Conservation (phyloP, 2,888 invertebrate species). For the Osmoderma eremita region DNA sequence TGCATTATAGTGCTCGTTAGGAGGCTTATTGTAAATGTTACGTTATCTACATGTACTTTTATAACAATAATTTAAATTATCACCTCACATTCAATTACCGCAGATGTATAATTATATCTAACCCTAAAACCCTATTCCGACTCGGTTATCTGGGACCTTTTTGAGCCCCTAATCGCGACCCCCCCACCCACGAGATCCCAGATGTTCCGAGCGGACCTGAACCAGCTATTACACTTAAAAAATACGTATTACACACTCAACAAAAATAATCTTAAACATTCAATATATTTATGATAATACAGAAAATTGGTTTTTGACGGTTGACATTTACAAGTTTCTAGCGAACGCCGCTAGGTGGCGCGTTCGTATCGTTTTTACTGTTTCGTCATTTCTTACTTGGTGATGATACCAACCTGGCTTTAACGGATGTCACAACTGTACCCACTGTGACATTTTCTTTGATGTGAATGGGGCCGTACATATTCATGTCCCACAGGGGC, state of each 20-base stretch:
- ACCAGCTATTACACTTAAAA: background rate
- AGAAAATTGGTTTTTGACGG: too few species aligned
- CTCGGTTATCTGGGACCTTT: constrained; percentile 49
- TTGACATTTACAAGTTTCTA: too few species aligned
- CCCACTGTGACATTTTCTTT: constrained; percentile 99
- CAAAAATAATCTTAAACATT: background rate
- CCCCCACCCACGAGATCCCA: constrained; percentile 62
- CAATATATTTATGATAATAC: too few species aligned
- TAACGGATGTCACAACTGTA: constrained; percentile 97
- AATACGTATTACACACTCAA: background rate
- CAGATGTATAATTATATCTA: too few species aligned
- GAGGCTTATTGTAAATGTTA: too few species aligned
- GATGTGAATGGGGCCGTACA: constrained; percentile 98
- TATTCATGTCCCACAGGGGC: constrained; percentile 94
- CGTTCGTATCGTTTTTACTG: background rate
- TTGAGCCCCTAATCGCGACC: constrained; percentile 49
- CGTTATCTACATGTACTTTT: too few species aligned
- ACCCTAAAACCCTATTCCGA: background rate
- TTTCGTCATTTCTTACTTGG: constrained; percentile 19
- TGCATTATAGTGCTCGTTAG: too few species aligned
- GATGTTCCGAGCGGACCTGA: constrained; percentile 63
- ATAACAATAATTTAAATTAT: too few species aligned
- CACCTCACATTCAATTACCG: too few species aligned
- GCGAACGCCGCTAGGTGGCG: too few species aligned
- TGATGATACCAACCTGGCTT: constrained; percentile 92